Conservation (phyloP, 2,797 vertebrate species). For the Odontamblyopus lacepedii region DNA sequence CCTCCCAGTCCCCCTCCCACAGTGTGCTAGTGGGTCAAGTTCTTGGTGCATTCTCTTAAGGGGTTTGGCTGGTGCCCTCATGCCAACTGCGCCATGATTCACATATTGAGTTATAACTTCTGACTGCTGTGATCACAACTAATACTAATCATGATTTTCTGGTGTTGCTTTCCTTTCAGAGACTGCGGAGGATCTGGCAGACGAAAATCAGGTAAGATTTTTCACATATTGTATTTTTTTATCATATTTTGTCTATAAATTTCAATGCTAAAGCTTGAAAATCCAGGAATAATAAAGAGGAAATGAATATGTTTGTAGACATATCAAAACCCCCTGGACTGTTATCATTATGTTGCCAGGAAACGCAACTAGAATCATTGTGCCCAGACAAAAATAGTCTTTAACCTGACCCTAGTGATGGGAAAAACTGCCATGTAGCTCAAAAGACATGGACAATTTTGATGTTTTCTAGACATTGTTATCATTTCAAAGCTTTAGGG, state of each 20-base stretch:
- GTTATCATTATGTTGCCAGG: conserved; percentile 14
- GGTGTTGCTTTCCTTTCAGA: conserved; percentile 92
- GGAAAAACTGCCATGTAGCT: conserved; percentile 1
- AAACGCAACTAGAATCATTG: conserved; percentile 4
- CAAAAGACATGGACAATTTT: neutral
- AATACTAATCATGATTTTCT: conserved; percentile 86
- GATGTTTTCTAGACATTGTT: neutral
- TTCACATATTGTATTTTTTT: no score
- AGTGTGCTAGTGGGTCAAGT: conserved; percentile 60
- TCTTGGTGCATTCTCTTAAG: conserved; percentile 64
- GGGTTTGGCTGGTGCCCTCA: conserved; percentile 68
- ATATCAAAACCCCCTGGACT: neutral
- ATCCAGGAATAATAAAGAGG: neutral
- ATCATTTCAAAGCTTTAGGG: neutral
- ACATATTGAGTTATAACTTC: conserved; percentile 29
- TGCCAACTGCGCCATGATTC: conserved; percentile 51
- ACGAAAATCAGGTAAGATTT: conserved; percentile 89
- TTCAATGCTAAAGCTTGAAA: neutral
- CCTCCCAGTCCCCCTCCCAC: conserved; percentile 46
- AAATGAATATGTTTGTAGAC: neutral
- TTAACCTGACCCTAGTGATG: conserved; percentile 1
- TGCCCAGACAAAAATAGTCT: conserved; percentile 15
- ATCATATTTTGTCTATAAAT: no score
- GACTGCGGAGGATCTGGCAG: conserved; percentile 86
- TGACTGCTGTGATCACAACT: conserved; percentile 27